A percentile compares a stretch with the other conserved stretches of the same genome.
phyloP scores from a whole-genome alignment of 1,140 invertebrate genomes.

The Proctacanthus coquilletti region DNA sequence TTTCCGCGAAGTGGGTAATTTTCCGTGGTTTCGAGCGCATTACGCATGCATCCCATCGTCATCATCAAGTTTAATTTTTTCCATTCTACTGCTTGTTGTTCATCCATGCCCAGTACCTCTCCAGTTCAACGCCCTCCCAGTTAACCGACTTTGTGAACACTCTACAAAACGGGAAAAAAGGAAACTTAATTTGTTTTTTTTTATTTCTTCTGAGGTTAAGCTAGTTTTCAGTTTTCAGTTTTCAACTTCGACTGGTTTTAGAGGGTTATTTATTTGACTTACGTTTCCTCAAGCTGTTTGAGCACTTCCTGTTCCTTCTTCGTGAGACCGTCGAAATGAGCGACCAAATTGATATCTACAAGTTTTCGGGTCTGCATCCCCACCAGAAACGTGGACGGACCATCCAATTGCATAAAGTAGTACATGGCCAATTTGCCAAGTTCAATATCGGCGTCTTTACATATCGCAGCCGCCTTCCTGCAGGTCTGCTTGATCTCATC shows the following conservation, averaged over 20 bases:
- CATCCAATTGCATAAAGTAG: constrained; percentile 39
- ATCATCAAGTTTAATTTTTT: too few relatives aligned
- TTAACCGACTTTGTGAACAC: constrained; percentile 21
- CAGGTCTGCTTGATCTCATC: constrained; percentile 49
- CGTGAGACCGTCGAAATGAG: constrained; percentile 40
- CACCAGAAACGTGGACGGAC: constrained; percentile 45
- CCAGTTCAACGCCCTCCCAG: constrained; percentile 25
- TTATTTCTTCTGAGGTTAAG: too few relatives aligned
- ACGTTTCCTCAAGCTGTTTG: constrained; percentile 44
- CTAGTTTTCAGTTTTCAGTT: too few relatives aligned
- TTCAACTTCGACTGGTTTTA: too few relatives aligned
- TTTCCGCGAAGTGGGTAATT: too few relatives aligned
- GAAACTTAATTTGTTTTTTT: constrained; percentile 1
- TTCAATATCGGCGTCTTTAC: constrained; percentile 50
- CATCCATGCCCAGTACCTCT: constrained; percentile 17
- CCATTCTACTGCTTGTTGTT: constrained; percentile 6
- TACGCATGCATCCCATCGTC: too few relatives aligned
- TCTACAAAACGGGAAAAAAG: constrained; percentile 9
- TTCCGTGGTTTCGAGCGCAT: too few relatives aligned
- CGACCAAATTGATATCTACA: constrained; percentile 43
- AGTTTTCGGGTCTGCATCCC: constrained; percentile 49
- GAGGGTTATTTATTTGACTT: too few relatives aligned
- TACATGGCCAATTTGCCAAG: constrained; percentile 54
- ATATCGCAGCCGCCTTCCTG: constrained; percentile 40
- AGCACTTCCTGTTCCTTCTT: constrained; percentile 42